Evolutionary conservation across 2,888 invertebrate species (phyloP), one percentile per base, ranked within the genome.

Genomic region (Sinhomidia bicolor): DNA sequence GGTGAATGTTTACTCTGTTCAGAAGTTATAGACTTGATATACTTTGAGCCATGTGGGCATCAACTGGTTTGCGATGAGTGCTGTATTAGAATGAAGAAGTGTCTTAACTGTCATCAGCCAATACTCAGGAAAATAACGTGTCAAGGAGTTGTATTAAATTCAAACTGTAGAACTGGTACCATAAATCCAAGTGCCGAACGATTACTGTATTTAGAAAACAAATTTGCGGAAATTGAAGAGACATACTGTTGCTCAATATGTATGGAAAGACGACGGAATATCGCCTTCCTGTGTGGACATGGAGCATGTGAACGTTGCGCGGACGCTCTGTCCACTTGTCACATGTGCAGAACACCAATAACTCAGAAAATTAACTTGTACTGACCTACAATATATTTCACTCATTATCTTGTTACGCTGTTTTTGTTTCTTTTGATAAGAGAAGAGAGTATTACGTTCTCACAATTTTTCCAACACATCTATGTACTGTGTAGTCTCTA

Each of bases 241-340:
- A 96, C 96, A 20, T 96, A 96, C 92, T 96, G 96, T 93, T 98
- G 98, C 93, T 96, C 96, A 84, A 97, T 98, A 92, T 98, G 98
- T 93, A 97, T 98, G 97, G 97, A 98, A 93, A 94, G 97, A 47
- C 95, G 95, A 89, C 94, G 96, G 51, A 97, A 97, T 93, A 96
- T 97, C 23, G 97, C 96, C 26, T 98, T 98, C 93, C 94, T 97
- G n/a, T 98, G 98, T 93, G 98, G 98, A 0, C 98, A 98, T 93
- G 96, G 96, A 26, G 96, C 97, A 14, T 98, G 98, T 93, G 96
- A 96, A 81, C 95, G 95, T 91, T 98, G 98, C 93, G 96, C 97
- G 0, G 96, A 96, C 90, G 96, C 97, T 0, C 94, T 98, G 47
- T 96, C 96, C 93, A 96, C 95, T 23, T 98, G 97, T 94, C 97